Conservation (phyloP, 2,797 vertebrate genomes). For the Gallinago stenura region DNA sequence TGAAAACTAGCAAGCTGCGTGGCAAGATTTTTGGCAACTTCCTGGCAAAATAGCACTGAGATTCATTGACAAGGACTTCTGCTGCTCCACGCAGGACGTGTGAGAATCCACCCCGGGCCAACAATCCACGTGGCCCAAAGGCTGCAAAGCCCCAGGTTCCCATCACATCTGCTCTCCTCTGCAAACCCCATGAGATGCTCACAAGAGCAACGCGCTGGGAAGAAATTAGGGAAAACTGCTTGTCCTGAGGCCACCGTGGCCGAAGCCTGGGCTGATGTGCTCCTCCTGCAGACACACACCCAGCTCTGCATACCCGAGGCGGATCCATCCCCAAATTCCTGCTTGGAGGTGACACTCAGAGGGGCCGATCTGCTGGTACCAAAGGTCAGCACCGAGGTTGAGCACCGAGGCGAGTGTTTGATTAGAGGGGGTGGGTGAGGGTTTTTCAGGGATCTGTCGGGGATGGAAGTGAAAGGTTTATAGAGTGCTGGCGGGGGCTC, state of each 20-base stretch:
- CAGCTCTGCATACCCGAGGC: background rate
- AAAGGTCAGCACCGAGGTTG: background rate
- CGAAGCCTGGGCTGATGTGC: rapidly evolving
- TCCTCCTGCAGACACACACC: background rate
- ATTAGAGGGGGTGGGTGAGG: background rate
- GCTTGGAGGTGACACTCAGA: background rate
- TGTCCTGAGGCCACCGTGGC: rapidly evolving
- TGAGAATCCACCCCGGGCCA: background rate
- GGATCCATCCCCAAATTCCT: background rate
- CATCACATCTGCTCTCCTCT: background rate
- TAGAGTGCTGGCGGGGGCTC: background rate
- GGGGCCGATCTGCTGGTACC: background rate
- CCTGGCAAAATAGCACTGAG: rapidly evolving
- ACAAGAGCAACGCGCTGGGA: rapidly evolving
- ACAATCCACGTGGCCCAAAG: background rate
- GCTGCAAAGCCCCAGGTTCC: background rate
- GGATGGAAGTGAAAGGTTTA: conserved; percentile 24
- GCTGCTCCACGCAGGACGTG: rapidly evolving
- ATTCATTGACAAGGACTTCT: background rate
- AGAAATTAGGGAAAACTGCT: rapidly evolving
- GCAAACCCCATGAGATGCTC: background rate
- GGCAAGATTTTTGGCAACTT: background rate
- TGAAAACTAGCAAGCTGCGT: background rate
- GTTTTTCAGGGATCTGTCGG: background rate
- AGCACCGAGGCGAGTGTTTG: background rate